phyloP scores from a whole-genome alignment of 2,113 vertebrate genomes.

The Grammomys surdaster region DNA sequence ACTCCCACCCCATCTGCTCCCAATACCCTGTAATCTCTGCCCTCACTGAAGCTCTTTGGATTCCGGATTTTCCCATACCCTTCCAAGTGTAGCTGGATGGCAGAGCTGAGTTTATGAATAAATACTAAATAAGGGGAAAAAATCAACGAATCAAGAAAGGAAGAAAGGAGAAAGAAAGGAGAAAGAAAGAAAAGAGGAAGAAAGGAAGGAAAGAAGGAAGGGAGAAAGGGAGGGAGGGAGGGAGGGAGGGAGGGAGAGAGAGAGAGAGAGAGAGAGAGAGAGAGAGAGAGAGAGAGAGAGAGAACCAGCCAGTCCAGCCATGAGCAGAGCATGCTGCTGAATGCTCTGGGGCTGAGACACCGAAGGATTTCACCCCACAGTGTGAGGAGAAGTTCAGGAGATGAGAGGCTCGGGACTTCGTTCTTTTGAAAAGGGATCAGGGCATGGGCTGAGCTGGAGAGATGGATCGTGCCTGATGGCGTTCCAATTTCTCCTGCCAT shows the following conservation, averaged over 20 bases:
- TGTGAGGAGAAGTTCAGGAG: background rate
- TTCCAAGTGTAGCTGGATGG: too few species aligned
- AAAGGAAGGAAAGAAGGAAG: accelerated
- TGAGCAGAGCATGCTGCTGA: background rate
- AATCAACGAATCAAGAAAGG: background rate
- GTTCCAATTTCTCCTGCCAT: too few species aligned
- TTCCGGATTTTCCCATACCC: too few species aligned
- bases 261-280: background rate
- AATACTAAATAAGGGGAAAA: background rate
- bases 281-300: accelerated
- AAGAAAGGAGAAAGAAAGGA: background rate
- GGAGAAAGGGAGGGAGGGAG: background rate
- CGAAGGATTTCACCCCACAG: accelerated
- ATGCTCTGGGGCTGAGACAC: background rate
- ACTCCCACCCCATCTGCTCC: too few species aligned
- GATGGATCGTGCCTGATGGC: background rate
- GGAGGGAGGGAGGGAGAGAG: too few species aligned
- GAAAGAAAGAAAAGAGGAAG: accelerated
- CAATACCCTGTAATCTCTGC: too few species aligned
- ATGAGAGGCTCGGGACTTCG: background rate
- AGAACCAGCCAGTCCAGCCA: accelerated
- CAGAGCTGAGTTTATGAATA: too few species aligned
- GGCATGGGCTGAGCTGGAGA: accelerated
- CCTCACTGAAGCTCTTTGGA: too few species aligned
- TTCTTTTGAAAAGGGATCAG: background rate